Percentiles rank a stretch among this genome's conserved stretches.
These are phyloP conservation scores for Drosophila mercatorum DNA, from an alignment of 2,888 invertebrate species.

Conservation along the genomic window DNA sequence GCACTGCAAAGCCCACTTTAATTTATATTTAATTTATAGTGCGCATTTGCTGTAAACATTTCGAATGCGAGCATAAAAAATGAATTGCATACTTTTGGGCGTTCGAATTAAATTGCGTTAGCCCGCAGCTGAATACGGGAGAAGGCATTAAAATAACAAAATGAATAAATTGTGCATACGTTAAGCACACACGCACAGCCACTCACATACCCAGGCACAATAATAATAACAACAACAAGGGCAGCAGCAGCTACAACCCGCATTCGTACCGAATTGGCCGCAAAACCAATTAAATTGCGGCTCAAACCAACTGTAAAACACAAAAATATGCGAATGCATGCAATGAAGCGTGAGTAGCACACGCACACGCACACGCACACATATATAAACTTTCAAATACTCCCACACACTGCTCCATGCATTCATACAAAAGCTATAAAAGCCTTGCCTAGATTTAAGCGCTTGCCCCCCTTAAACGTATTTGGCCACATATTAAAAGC, in stretches of 20 bases:
- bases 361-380: background rate
- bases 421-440: conserved; percentile 4
- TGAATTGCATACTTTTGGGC: conserved; percentile 49
- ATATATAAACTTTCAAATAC: background rate
- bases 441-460: conserved; percentile 37
- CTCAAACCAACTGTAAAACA: conserved; percentile 68
- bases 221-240: no score
- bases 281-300: conserved; percentile 71
- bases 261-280: conserved; percentile 17
- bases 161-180: conserved; percentile 42
- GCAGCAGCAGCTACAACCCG: background rate
- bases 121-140: conserved; percentile 1
- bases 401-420: no score
- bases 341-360: conserved; percentile 37
- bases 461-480: conserved; percentile 3
- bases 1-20: background rate
- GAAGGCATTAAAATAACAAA: conserved; percentile 37
- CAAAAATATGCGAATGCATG: conserved; percentile 45
- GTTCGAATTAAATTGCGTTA: conserved; percentile 28
- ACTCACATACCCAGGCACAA: background rate
- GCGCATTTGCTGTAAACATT: conserved; percentile 3
- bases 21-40: conserved; percentile 11
- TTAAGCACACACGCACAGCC: conserved; percentile 6
- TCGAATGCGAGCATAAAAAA: conserved; percentile 7
- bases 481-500: conserved; percentile 33